Evolutionary conservation across 2,888 invertebrate species (phyloP), one percentile per base, ranked within the genome.

Genomic region (Lampropteryx suffumata): DNA sequence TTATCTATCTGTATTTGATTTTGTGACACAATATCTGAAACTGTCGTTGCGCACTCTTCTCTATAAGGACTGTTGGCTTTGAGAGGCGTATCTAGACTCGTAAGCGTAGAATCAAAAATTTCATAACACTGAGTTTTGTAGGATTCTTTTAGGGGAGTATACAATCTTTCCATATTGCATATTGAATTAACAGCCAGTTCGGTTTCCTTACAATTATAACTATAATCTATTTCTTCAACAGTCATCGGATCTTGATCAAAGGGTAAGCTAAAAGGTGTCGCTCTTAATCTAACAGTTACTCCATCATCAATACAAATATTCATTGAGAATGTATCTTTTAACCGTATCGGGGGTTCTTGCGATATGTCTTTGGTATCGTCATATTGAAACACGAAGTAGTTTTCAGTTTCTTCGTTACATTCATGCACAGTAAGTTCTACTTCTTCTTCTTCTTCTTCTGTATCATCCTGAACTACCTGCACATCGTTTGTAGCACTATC

Each of bases 51-150:
- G 30, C 59, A 55, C 11, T 71, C 65, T 35, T 43, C 65, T 26
- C 45, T 62, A 53, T 52, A 72, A 12, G 80, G 78, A 60, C 74
- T 79, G 42, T 52, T 59, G 3, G 59, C 37, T 65, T 89, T 89
- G 24, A 89, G 59, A 3, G 90, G 89, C 8, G 90, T 89, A 59
- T 90, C 89, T 61, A 90, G 73, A 62, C 89, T 89, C 1, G 87
- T 84, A 29, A 90, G 64, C 6, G 89, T 88, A 0, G 90, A 90
- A 66, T 89, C 87, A 65, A 90, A 90, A 65, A 90, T 81, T 56
- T 88, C 82, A 47, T 75, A 80, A 60, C 79, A 85, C 58, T 83
- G 77, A 3, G 66, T 67, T 66, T 77, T 79, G 14, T 69, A 52
- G 10, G 68, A 59, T 51, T 85, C 78, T 67, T 90, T 90, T 42